Conservation (phyloP, 2,113 vertebrate genomes). For the Vombatus ursinus region DNA sequence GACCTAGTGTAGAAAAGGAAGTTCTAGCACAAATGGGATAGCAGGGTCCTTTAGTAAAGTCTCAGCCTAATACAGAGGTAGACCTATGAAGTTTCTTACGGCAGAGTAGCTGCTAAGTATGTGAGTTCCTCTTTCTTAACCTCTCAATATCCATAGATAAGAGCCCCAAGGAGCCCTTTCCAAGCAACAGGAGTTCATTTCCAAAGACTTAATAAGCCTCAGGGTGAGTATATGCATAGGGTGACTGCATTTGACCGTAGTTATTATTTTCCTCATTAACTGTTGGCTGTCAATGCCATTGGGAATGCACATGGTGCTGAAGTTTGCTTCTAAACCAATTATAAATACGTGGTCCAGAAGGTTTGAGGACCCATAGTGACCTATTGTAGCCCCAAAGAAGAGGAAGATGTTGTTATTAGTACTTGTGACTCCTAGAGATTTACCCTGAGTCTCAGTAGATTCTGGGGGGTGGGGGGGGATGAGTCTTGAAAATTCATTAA, state of each 20-base stretch:
- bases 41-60: not conserved
- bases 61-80: not conserved
- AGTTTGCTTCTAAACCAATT: constrained; percentile 48
- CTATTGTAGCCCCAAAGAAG: constrained; percentile 5
- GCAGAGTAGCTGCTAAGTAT: not conserved
- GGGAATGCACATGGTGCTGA: constrained; percentile 7
- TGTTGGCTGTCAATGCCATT: not conserved
- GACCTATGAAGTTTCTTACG: not conserved
- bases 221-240: not conserved
- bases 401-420: not conserved
- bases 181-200: constrained; percentile 33
- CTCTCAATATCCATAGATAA: constrained; percentile 30
- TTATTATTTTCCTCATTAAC: constrained; percentile 13
- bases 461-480: not conserved
- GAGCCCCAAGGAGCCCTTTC: constrained; percentile 37
- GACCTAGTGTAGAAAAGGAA: not conserved
- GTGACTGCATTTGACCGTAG: constrained; percentile 4
- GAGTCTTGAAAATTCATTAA: not conserved
- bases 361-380: not conserved
- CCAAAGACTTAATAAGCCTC: constrained; percentile 23
- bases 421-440: not conserved
- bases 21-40: not conserved
- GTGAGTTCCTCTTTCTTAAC: not conserved
- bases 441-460: not conserved
- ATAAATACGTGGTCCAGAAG: constrained; percentile 11